Evolutionary conservation across 2,888 invertebrate genomes (phyloP), one percentile per base, ranked within the genome.

Genomic region (Epinotia brunnichana): DNA sequence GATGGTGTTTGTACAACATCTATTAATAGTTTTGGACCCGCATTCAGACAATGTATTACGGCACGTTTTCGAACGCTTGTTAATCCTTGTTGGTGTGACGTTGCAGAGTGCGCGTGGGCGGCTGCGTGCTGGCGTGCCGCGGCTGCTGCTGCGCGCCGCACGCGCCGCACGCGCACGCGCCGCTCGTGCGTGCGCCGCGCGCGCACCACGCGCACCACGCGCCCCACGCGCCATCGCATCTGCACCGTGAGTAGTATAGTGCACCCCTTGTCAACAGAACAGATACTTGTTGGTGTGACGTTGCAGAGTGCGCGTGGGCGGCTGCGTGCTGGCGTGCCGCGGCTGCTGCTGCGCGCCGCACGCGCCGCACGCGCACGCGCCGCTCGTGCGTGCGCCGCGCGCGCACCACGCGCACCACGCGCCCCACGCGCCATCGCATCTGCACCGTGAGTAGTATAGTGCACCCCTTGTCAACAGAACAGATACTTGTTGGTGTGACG

Each of bases 131-230:
- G 69, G 80, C 85, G 64, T 87, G 90, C 77, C 88, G 90, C 75
- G 86, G 88, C 44, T 90, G 90, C 77, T 88, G 89, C 81, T 89
- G 88, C 81, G 78, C 77, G 76, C 70, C 74, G 74, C 78, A 74
- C 76, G 64, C 69, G 73, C 77, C 63, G n/a, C 64, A 63, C 67
- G 35, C 72, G 61, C 75, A 61, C 73, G 68, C 75, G 44, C 57
- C 74, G 69, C 77, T 62, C 80, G 73, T 69, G 71, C 83, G 80
- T 74, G 70, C 78, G 73, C 76, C 77, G 62, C 78, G 74, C 76
- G 64, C 69, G 72, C 76, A 53, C 7, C 63, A 61, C 67, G 29
- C 71, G 54, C 75, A 57, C 73, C 76, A 56, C 64, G 69, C 69
- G 69, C 62, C 76, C 78, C 82, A 77, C 81, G 83, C 80, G 69